These are phyloP conservation scores for Andrena bucephala DNA, from an alignment of 2,888 invertebrate species.

Conservation along the genomic window DNA sequence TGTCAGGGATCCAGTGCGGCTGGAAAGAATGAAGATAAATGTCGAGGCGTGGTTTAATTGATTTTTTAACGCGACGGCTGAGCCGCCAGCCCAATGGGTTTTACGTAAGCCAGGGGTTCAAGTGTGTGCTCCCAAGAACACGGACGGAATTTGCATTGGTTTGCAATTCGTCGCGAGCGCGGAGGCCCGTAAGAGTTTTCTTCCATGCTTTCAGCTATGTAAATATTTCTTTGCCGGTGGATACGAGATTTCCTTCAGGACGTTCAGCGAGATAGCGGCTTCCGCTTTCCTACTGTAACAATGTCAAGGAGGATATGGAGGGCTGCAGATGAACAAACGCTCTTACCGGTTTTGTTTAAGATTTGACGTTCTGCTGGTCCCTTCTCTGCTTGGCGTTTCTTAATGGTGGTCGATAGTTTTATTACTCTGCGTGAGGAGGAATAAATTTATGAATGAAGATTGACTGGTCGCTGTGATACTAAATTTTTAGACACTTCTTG, in stretches of 20 bases:
- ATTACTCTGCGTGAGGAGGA: constrained; percentile 24
- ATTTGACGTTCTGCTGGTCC: constrained; percentile 40
- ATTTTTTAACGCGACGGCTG: constrained; percentile 41
- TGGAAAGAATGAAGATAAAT: constrained; percentile 38
- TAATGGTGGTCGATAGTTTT: constrained; percentile 35
- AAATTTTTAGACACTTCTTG: too few species aligned
- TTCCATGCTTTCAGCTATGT: constrained; percentile 75
- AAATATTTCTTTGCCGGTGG: constrained; percentile 65
- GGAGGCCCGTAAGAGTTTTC: constrained; percentile 72
- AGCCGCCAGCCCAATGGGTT: constrained; percentile 11
- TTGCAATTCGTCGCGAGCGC: constrained; percentile 74
- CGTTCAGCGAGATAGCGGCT: constrained; percentile 51
- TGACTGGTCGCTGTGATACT: too few species aligned
- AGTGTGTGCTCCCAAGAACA: constrained; percentile 68
- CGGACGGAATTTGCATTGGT: constrained; percentile 76
- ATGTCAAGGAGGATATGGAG: constrained; percentile 48
- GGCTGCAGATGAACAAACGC: constrained; percentile 52
- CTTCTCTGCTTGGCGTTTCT: constrained; percentile 12
- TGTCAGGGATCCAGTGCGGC: constrained; percentile 1
- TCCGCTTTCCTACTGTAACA: constrained; percentile 45
- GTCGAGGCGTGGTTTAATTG: constrained; percentile 43
- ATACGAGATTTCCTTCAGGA: constrained; percentile 57
- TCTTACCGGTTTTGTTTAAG: constrained; percentile 39
- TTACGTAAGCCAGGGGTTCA: constrained; percentile 20
- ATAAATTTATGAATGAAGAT: not conserved